Evolutionary conservation across 92 coral and sea anemone genomes (phyloP), one percentile per base, ranked within the genome.

Genomic region (Actinostola sp.): DNA sequence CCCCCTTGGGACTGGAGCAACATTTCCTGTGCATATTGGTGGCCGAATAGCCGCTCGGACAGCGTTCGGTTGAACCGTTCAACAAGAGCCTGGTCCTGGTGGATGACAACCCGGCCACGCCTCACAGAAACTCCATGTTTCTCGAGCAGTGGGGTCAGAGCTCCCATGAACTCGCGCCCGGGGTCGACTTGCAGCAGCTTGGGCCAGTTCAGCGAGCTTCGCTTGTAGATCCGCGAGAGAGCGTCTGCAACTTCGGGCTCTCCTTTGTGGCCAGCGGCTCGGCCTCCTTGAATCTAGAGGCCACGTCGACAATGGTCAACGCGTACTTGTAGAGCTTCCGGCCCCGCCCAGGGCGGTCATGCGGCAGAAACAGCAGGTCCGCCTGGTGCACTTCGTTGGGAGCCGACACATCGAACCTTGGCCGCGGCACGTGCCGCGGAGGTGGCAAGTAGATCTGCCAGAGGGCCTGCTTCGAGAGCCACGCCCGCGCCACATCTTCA

Each of bases 1-100:
- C n/a, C 42, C 15, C 76, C 54, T 6, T 67, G 68, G 43, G 61
- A 8, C 25, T 48, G 48, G 29, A 71, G 81, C 2, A 27, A 15
- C 86, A 71, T 61, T 54, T 71, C 80, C 29, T 59, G 51, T 3
- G 72, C 72, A 54, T 80, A 80, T 43, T 63, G 81, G 62, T 63
- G 46, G 0, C 60, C 58, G 20, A 81, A 81, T 0, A 80, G 50
- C 15, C 69, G 27, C 75, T 78, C 63, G 1, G 77, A 77, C 36
- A 78, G 62, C 31, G 61, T 44, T 8, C 72, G 38, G 33, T 78
- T 48, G 19, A n/a, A 58, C 6, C 30, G 65, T 30, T 78, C 84
- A 10, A 63, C 77, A 15, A 78, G 23, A 0, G 63, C 77, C 43
- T 69, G 84, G 38, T 41, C 55, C 52, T 70, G 44, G 65, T 68